Evolutionary conservation across 2,113 vertebrate genomes (phyloP).

Genomic region (Mirounga angustirostris): DNA sequence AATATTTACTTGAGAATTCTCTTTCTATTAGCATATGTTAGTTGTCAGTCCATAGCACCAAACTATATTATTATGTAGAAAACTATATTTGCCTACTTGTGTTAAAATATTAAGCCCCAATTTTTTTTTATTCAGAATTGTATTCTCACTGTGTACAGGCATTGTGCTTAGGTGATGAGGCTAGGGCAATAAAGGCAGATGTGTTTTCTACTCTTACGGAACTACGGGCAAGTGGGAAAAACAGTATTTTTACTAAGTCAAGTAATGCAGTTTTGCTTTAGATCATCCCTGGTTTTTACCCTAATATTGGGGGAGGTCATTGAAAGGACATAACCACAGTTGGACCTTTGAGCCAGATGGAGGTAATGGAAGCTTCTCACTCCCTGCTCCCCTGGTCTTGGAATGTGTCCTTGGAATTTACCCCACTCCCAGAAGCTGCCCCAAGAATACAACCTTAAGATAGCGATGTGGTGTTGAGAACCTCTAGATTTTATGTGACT

Average conservation of each 20-base stretch:
- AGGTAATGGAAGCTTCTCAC: not conserved
- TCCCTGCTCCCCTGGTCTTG: not conserved
- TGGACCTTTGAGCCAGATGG: not conserved
- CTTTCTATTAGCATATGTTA: not conserved
- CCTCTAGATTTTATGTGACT: not conserved
- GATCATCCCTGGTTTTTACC: not conserved
- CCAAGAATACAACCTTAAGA: not conserved
- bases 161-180: not conserved
- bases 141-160: not conserved
- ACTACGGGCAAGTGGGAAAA: not conserved
- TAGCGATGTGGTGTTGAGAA: not conserved
- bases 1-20: not conserved
- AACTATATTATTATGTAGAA: not conserved
- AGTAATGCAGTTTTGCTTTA: not conserved
- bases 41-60: not conserved
- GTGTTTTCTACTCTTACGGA: not conserved
- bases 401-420: not conserved
- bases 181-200: not conserved
- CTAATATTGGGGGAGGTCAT: not conserved
- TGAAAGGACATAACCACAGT: not conserved
- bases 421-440: not conserved
- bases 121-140: not conserved
- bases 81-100: slow-evolving; percentile 1
- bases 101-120: not conserved
- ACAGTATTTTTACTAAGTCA: not conserved